Conservation (phyloP, 2,797 vertebrate genomes). For the Smutsia gigantea region DNA sequence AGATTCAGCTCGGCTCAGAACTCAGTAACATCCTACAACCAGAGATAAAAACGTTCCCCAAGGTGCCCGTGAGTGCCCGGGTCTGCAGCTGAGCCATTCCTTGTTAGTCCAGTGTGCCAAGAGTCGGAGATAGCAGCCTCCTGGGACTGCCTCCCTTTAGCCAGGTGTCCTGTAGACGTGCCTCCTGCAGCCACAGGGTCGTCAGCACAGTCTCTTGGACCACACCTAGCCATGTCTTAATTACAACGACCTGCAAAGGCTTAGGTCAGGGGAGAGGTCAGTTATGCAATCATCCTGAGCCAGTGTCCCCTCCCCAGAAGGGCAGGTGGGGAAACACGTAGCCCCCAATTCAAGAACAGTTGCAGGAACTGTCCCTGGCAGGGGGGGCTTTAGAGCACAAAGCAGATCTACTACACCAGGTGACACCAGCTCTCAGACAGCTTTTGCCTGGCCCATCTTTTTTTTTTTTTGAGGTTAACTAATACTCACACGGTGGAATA, state of each 20-base stretch:
- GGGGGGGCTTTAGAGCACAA: no score
- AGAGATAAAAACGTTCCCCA: neutral
- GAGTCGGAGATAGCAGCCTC: neutral
- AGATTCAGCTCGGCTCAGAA: neutral
- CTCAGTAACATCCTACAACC: neutral
- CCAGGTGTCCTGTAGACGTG: neutral
- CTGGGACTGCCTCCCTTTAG: neutral
- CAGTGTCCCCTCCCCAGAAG: neutral
- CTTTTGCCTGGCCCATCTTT: neutral
- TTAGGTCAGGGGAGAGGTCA: no score
- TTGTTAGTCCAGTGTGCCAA: no score
- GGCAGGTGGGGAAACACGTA: neutral
- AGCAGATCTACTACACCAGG: no score
- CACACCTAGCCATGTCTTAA: neutral
- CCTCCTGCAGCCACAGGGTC: neutral
- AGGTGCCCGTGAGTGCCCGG: neutral
- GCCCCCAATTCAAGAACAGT: neutral
- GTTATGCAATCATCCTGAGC: neutral
- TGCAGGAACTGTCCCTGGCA: no score
- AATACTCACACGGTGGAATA: neutral
- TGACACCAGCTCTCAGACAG: neutral
- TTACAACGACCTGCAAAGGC: neutral
- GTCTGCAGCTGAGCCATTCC: no score
- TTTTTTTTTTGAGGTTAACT: neutral
- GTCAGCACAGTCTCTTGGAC: accelerated